Conservation (phyloP, 2,888 invertebrate genomes). For the Aromia moschata region DNA sequence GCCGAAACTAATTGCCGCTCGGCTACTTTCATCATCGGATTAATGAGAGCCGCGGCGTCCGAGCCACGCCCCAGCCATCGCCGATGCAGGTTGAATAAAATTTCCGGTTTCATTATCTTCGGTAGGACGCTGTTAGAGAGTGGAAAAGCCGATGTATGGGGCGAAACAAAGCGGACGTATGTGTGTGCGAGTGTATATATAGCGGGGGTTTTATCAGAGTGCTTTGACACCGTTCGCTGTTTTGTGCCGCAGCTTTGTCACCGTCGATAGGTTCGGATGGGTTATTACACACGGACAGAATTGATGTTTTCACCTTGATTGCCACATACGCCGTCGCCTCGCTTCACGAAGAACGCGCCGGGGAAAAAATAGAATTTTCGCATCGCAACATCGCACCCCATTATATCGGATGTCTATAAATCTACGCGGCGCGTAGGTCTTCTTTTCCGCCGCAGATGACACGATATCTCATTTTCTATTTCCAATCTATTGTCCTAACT, state of each 20-base stretch:
- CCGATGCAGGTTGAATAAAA: constrained; percentile 23
- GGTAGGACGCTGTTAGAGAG: constrained; percentile 12
- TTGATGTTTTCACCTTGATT: constrained; percentile 31
- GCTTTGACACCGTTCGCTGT: constrained; percentile 22
- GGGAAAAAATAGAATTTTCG: background rate
- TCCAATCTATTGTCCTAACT: too few relatives aligned
- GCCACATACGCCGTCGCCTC: constrained; percentile 19
- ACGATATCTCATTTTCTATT: too few relatives aligned
- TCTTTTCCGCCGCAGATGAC: too few relatives aligned
- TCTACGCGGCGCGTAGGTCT: background rate
- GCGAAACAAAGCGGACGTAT: constrained; percentile 21
- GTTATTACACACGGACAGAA: constrained; percentile 28
- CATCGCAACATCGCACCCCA: background rate
- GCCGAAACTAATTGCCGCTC: background rate
- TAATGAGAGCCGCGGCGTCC: constrained; percentile 2
- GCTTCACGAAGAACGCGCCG: background rate
- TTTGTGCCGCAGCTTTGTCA: constrained; percentile 16
- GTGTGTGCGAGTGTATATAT: constrained; percentile 14
- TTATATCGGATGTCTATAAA: background rate
- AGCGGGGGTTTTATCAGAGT: constrained; percentile 21
- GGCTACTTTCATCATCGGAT: constrained; percentile 11
- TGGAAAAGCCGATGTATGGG: constrained; percentile 7
- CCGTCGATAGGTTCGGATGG: constrained; percentile 18
- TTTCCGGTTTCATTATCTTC: constrained; percentile 22
- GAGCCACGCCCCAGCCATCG: constrained; percentile 14